phyloP scores from a whole-genome alignment of 2,113 vertebrate species.

The Parus major region DNA sequence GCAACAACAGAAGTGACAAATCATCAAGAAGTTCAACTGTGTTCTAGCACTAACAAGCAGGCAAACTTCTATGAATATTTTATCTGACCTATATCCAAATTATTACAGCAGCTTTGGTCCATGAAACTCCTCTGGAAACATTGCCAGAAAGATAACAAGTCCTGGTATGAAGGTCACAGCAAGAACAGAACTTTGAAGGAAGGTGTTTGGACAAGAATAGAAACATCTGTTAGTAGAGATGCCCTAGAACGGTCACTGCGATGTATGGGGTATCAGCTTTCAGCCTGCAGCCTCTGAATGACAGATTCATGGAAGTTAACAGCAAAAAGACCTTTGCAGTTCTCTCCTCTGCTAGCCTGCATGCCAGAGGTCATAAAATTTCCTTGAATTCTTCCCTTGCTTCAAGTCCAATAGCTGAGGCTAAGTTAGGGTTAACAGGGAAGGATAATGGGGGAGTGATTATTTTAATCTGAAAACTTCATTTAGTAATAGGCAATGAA shows the following conservation, averaged over 20 bases:
- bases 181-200: constrained; percentile 60
- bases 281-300: constrained; percentile 27
- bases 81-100: constrained; percentile 31
- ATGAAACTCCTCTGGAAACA: constrained; percentile 33
- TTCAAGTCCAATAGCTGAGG: neutral
- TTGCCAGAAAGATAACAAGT: constrained; percentile 55
- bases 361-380: neutral
- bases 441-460: neutral
- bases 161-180: constrained; percentile 54
- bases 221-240: constrained; percentile 64
- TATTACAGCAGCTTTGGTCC: constrained; percentile 28
- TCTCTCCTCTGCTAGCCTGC: neutral
- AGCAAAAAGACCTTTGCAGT: neutral
- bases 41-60: neutral
- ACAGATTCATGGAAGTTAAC: constrained; percentile 43
- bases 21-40: neutral
- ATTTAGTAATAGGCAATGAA: neutral
- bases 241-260: constrained; percentile 57
- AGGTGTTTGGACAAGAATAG: constrained; percentile 68
- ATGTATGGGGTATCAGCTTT: constrained; percentile 44
- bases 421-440: neutral
- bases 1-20: neutral
- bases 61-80: constrained; percentile 38
- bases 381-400: constrained; percentile 14
- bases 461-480: neutral